Percentiles rank a stretch among this genome's conserved stretches.
These are phyloP conservation scores for Pimpla rufipes DNA, from an alignment of 2,888 invertebrate species.

Conservation along the genomic window DNA sequence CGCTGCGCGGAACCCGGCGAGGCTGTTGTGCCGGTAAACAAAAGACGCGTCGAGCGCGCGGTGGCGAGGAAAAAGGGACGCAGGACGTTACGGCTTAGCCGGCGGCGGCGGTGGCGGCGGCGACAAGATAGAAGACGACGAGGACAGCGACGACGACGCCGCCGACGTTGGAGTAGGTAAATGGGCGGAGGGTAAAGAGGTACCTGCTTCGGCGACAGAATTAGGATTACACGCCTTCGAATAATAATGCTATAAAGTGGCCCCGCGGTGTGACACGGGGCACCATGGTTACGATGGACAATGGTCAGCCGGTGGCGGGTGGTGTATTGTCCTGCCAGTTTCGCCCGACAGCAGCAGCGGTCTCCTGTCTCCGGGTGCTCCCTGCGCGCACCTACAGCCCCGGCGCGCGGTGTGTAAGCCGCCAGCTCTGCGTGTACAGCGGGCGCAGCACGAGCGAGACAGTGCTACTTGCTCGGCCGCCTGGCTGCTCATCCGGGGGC, in stretches of 20 bases:
- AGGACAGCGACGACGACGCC: background rate
- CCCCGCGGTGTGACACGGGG: constrained; percentile 73
- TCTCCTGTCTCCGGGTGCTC: constrained; percentile 46
- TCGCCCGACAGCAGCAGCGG: constrained; percentile 69
- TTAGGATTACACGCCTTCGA: constrained; percentile 79
- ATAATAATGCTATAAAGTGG: constrained; percentile 77
- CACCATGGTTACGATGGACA: constrained; percentile 74
- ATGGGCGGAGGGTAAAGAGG: constrained; percentile 47
- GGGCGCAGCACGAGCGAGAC: too few species aligned
- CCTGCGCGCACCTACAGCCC: constrained; percentile 5
- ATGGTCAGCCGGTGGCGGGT: constrained; percentile 81
- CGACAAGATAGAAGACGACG: constrained; percentile 13
- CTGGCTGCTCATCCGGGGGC: constrained; percentile 38
- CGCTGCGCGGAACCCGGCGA: constrained; percentile 2
- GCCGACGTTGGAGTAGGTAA: background rate
- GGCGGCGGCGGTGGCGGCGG: too few species aligned
- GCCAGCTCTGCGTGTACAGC: too few species aligned
- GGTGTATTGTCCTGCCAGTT: constrained; percentile 79
- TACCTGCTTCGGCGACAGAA: constrained; percentile 74
- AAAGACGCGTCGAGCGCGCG: constrained; percentile 25
- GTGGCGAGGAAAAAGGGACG: constrained; percentile 6
- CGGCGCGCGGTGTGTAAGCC: too few species aligned
- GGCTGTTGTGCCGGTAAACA: constrained; percentile 51
- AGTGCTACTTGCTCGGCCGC: constrained; percentile 6
- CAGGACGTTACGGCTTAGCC: background rate